phyloP scores from a whole-genome alignment of 2,888 invertebrate species.

The Watsonalla binaria region DNA sequence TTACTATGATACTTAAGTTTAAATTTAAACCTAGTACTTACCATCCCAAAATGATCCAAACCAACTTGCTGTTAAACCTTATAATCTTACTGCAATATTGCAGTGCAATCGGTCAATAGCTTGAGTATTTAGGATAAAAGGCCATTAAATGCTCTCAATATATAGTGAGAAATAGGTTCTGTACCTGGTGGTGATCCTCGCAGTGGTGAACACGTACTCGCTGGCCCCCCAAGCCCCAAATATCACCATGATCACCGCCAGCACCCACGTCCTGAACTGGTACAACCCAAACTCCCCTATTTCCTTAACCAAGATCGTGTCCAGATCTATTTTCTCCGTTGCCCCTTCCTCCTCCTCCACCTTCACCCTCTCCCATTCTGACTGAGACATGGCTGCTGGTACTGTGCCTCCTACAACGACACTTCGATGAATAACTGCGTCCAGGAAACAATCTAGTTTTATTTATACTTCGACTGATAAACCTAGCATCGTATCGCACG shows the following conservation, averaged over 20 bases:
- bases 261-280: constrained; percentile 34
- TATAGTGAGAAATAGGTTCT: background rate
- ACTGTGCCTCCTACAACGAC: background rate
- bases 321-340: constrained; percentile 41
- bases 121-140: background rate
- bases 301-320: constrained; percentile 46
- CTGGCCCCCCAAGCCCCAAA: constrained; percentile 41
- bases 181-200: constrained; percentile 49
- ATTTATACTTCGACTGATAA: background rate
- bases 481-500: background rate
- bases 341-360: background rate
- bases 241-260: constrained; percentile 36
- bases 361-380: background rate
- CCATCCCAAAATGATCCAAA: no score
- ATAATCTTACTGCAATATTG: no score
- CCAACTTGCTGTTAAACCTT: no score
- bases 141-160: background rate
- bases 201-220: constrained; percentile 54
- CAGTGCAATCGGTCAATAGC: no score
- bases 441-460: constrained; percentile 8
- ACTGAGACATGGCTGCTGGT: background rate
- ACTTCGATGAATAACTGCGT: constrained; percentile 2
- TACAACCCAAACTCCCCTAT: constrained; percentile 53
- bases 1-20: no score
- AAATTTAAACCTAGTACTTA: no score